Conservation (phyloP, 2,888 invertebrate genomes). For the Maniola hyperantus region DNA sequence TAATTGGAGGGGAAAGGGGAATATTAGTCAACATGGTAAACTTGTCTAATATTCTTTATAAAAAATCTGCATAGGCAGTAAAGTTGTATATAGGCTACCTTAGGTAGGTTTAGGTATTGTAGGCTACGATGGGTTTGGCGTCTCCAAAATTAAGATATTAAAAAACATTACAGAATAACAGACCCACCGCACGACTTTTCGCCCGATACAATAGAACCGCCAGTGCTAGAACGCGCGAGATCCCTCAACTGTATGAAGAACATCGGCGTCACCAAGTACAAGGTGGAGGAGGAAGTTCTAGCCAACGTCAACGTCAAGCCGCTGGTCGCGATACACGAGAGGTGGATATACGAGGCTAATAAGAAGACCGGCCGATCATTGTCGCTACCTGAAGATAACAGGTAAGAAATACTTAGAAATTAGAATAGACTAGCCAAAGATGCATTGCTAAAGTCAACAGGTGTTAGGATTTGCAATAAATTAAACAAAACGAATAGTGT, state of each 20-base stretch:
- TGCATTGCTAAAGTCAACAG: too few relatives aligned
- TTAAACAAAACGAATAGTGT: too few relatives aligned
- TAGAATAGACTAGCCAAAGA: too few relatives aligned
- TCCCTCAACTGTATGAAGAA: constrained; percentile 50
- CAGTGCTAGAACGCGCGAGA: constrained; percentile 49
- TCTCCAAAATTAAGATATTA: too few relatives aligned
- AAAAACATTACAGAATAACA: constrained; percentile 44
- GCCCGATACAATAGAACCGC: constrained; percentile 49
- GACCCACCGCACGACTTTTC: constrained; percentile 53
- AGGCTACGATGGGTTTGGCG: too few relatives aligned
- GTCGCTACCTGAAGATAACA: constrained; percentile 70
- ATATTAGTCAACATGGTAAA: too few relatives aligned
- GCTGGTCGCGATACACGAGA: constrained; percentile 75
- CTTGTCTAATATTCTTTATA: too few relatives aligned
- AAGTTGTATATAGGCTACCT: too few relatives aligned
- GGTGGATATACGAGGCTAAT: constrained; percentile 76
- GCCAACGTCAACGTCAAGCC: constrained; percentile 71
- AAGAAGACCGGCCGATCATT: constrained; percentile 65
- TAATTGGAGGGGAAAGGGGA: too few relatives aligned
- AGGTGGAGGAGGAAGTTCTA: constrained; percentile 61
- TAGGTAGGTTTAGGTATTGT: too few relatives aligned
- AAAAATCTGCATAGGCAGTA: too few relatives aligned
- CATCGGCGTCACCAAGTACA: constrained; percentile 44
- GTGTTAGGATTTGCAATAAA: too few relatives aligned
- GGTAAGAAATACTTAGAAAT: constrained; percentile 47